A percentile compares a stretch with the other conserved stretches of the same genome.
phyloP scores from a whole-genome alignment of 2,113 vertebrate species.

The Montifringilla adamsi region DNA sequence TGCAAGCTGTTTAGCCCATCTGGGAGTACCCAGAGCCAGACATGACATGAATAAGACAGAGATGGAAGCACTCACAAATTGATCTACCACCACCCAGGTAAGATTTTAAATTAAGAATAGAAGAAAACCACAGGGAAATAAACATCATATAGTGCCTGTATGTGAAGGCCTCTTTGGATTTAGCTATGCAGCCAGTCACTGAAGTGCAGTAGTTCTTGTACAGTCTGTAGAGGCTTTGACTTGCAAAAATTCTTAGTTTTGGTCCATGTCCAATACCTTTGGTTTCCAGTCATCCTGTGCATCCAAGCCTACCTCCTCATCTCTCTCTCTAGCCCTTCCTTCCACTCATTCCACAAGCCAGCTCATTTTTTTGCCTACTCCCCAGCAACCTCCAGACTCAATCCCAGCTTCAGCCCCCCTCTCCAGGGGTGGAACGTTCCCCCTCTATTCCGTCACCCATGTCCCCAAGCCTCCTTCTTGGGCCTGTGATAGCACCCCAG shows the following conservation, averaged over 20 bases:
- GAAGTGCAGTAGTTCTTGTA: not conserved
- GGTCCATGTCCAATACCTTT: not conserved
- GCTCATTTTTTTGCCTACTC: not conserved
- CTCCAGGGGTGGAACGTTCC: not conserved
- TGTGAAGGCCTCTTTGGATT: not conserved
- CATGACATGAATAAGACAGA: not conserved
- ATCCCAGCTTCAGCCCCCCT: not conserved
- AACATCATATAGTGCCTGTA: not conserved
- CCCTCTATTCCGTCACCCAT: not conserved
- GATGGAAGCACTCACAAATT: not conserved
- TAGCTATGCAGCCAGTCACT: not conserved
- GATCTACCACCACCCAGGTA: not conserved
- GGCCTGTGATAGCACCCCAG: not conserved
- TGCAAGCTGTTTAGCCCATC: not conserved
- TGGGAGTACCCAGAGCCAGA: not conserved
- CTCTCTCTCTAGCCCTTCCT: not conserved
- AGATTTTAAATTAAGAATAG: not conserved
- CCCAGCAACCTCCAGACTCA: not conserved
- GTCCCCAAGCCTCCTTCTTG: not conserved
- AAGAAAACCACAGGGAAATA: not conserved
- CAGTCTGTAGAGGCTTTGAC: not conserved
- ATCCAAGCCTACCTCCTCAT: not conserved
- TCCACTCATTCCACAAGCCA: not conserved
- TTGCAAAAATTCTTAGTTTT: not conserved
- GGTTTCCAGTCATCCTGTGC: not conserved